Evolutionary conservation across 2,797 vertebrate genomes (phyloP), one percentile per base, ranked within the genome.

Genomic region (Gobio occitaniae): DNA sequence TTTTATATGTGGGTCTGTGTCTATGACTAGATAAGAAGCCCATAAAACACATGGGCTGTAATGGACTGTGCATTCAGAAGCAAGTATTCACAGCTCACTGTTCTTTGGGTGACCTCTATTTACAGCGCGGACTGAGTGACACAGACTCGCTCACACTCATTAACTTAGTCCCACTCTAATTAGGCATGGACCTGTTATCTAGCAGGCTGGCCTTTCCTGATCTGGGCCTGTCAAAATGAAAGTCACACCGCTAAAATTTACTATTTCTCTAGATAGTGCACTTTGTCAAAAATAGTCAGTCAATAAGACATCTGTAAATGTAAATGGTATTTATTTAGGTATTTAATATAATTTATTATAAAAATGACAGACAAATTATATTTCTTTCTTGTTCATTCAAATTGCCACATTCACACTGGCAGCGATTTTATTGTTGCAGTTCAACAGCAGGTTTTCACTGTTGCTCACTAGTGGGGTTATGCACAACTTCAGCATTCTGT

Each of bases 91-190:
- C 79, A 74, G 38, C 41, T 72, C 38, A 48, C 52, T 29, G 52
- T 41, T 72, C 25, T 13, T 19, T 75, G 56, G 15, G 12, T 74
- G 59, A 52, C 71, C 29, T 63, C 70, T 74, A 63, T 75, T 41
- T 83, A 83, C 70, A 75, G 29, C 19, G 4, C 25, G 70, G 63
- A 65, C 13, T 75, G 41, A 50, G 21, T 21, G 9, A 12, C 70
- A 56, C 48, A 16, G 29, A 48, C 63, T 52, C 19, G 2, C 63
- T 21, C 2, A 74, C 21, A 19, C 70, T 50, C 70, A 74, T 74
- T 74, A 50, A 74, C 80, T 82, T 41, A 48, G 5, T 71, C 38
- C 52, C 19, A 5, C 16, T 82, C 68, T 82, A 71, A 82, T 82
- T 71, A 47, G n/a, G 25, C 25, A 36, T 21, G 29, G 52, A 56